Conservation (phyloP, 2,888 invertebrate species). For the Hoplodrina blanda region DNA sequence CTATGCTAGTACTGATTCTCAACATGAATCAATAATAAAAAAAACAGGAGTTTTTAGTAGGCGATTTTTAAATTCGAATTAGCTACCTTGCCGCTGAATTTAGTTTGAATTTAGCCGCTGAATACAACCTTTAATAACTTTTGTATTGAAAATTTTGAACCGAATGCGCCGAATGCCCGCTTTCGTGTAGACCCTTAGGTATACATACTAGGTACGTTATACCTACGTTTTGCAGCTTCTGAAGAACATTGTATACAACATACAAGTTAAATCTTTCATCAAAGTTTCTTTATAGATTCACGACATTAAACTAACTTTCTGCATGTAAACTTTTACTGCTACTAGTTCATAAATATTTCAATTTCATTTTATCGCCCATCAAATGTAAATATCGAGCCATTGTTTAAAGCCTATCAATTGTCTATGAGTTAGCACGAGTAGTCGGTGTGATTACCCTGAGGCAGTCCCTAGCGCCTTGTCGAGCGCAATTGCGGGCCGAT, state of each 20-base stretch:
- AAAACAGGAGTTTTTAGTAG: no score
- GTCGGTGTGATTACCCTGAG: constrained; percentile 53
- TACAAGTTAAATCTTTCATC: background rate
- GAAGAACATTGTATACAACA: background rate
- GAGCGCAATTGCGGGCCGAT: constrained; percentile 56
- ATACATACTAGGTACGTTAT: background rate
- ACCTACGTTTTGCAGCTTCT: background rate
- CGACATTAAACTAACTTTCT: constrained; percentile 21
- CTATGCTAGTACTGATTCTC: no score
- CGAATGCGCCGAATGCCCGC: no score
- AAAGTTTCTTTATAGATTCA: constrained; percentile 5
- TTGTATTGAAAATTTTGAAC: no score
- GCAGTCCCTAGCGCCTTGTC: constrained; percentile 40
- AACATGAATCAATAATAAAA: no score
- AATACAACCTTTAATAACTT: no score
- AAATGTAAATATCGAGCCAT: constrained; percentile 20
- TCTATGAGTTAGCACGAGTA: constrained; percentile 7
- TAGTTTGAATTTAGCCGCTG: no score
- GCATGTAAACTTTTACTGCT: constrained; percentile 14
- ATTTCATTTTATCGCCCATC: constrained; percentile 31
- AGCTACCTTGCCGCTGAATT: no score
- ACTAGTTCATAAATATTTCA: constrained; percentile 33
- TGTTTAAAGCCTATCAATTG: constrained; percentile 40
- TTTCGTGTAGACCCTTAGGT: no score
- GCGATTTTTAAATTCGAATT: no score